These are phyloP conservation scores for Tipula lateralis DNA, from an alignment of 2,888 invertebrate species.

Conservation along the genomic window DNA sequence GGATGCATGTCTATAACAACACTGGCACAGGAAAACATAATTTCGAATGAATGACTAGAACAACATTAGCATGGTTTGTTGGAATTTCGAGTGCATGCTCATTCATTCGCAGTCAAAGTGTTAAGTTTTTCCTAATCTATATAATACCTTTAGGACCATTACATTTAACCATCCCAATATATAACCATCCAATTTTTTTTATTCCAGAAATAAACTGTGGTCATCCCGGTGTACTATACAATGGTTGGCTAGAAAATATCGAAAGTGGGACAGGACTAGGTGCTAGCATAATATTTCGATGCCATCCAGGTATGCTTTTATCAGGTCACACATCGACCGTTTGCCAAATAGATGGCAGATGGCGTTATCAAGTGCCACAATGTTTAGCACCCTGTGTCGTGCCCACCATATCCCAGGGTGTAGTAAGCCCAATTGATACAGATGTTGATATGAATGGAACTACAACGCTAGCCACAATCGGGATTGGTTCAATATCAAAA, in stretches of 20 bases:
- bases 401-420: slow-evolving; percentile 77
- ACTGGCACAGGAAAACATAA: too few relatives aligned
- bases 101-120: too few relatives aligned
- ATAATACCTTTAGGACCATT: too few relatives aligned
- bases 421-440: slow-evolving; percentile 58
- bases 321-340: slow-evolving; percentile 84
- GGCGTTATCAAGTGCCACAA: slow-evolving; percentile 89
- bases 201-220: slow-evolving; percentile 92
- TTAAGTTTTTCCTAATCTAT: too few relatives aligned
- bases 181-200: background rate
- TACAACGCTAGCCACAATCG: slow-evolving; percentile 40
- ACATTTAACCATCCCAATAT: too few relatives aligned
- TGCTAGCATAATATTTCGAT: slow-evolving; percentile 87
- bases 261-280: slow-evolving; percentile 86
- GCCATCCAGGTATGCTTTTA: slow-evolving; percentile 86
- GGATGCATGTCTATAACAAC: too few relatives aligned
- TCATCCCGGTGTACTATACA: slow-evolving; percentile 86
- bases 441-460: slow-evolving; percentile 46
- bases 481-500: slow-evolving; percentile 55
- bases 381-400: slow-evolving; percentile 93
- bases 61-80: too few relatives aligned
- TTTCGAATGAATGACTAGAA: too few relatives aligned
- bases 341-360: slow-evolving; percentile 89
- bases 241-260: slow-evolving; percentile 91
- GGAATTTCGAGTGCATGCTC: too few relatives aligned